Conservation (phyloP, 2,797 vertebrate species). For the Lemur catta region DNA sequence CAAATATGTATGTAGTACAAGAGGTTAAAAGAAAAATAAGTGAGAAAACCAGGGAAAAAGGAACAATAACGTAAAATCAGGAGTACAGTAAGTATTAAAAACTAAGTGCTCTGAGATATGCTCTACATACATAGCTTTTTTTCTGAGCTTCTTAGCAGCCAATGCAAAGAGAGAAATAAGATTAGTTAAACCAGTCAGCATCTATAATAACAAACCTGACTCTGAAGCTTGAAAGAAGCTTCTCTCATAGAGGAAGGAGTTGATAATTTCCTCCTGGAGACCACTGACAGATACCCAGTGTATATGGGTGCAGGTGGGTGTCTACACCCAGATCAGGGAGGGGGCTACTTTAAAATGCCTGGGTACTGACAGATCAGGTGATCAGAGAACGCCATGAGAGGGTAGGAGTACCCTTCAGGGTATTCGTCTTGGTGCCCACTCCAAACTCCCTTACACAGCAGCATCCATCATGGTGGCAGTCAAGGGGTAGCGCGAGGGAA, state of each 20-base stretch:
- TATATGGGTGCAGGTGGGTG: no score
- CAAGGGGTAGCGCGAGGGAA: rapidly evolving
- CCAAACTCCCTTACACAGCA: rapidly evolving
- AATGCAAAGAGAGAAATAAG: neutral
- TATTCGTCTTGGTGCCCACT: neutral
- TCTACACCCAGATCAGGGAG: neutral
- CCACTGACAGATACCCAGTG: neutral
- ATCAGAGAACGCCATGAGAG: neutral
- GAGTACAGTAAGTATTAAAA: neutral
- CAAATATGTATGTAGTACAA: neutral
- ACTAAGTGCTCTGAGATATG: neutral
- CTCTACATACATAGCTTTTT: neutral
- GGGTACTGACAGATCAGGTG: neutral
- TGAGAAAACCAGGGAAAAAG: neutral
- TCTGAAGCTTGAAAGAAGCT: neutral
- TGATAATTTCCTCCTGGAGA: neutral
- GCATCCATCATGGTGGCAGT: rapidly evolving
- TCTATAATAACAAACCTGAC: neutral
- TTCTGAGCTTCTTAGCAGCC: neutral
- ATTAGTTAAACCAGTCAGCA: neutral
- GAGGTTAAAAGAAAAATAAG: neutral
- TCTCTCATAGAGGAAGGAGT: neutral
- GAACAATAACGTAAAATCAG: neutral
- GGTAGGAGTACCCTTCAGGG: neutral
- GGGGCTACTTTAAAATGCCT: neutral